Conservation (phyloP, 2,888 invertebrate species). For the Cetonia aurata region DNA sequence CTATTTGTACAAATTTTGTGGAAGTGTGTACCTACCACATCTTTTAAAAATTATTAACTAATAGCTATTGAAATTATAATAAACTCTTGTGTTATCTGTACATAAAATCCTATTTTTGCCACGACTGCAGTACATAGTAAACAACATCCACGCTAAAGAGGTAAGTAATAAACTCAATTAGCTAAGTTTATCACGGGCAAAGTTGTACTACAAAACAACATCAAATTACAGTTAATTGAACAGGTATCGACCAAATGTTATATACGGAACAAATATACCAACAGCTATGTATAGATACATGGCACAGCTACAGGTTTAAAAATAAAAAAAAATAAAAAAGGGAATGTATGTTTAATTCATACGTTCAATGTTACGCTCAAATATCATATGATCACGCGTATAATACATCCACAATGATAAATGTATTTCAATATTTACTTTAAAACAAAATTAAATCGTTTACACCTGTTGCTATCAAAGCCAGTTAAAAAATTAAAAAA, state of each 20-base stretch:
- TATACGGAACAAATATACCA: background rate
- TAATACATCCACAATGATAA: slow-evolving; percentile 27
- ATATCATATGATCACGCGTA: slow-evolving; percentile 4
- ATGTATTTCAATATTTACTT: slow-evolving; percentile 36
- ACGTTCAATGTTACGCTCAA: background rate
- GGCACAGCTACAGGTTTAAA: background rate
- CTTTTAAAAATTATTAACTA: too few relatives aligned
- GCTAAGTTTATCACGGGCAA: background rate
- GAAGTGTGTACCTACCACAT: too few relatives aligned
- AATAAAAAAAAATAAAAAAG: background rate
- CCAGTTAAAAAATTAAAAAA: slow-evolving; percentile 11
- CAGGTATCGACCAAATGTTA: too few relatives aligned
- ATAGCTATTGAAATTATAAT: too few relatives aligned
- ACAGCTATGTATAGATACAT: too few relatives aligned
- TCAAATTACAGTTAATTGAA: too few relatives aligned
- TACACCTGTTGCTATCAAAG: slow-evolving; percentile 35
- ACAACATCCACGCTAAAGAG: background rate
- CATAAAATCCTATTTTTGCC: background rate
- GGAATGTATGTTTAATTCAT: too few relatives aligned
- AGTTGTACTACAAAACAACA: background rate
- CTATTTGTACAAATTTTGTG: too few relatives aligned
- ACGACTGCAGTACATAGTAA: slow-evolving; percentile 3
- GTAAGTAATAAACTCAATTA: slow-evolving; percentile 4
- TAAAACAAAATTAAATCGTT: slow-evolving; percentile 39
- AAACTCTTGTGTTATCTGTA: background rate